Evolutionary conservation across 2,888 invertebrate species (phyloP), one percentile per base, ranked within the genome.

Genomic region (Sturmia bella): DNA sequence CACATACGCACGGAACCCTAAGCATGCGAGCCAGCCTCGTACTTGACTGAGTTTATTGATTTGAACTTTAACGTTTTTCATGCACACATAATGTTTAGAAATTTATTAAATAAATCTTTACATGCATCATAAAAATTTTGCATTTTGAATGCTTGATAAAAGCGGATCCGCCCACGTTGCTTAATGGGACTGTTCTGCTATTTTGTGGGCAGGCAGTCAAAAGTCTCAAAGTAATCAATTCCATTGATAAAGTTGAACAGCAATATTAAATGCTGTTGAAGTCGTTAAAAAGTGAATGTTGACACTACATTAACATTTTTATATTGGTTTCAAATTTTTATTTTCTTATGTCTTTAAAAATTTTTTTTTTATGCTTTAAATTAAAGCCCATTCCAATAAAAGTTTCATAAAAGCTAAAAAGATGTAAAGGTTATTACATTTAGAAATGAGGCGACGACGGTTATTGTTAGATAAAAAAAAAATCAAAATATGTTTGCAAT

Each of bases 161-260:
- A n/a, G n/a, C n/a, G n/a, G n/a, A n/a, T n/a, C n/a, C n/a, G n/a
- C n/a, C n/a, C n/a, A n/a, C n/a, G n/a, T n/a, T n/a, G n/a, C n/a
- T n/a, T n/a, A n/a, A n/a, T n/a, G n/a, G n/a, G n/a, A n/a, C n/a
- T n/a, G n/a, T n/a, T n/a, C n/a, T n/a, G n/a, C n/a, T n/a, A n/a
- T n/a, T n/a, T n/a, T n/a, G n/a, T n/a, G n/a, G n/a, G n/a, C n/a
- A n/a, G 86, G 79, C 80, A 83, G 84, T 79, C 73, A 73, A 79
- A 59, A 41, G 48, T 68, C 6, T 56, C 52, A 85, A 24, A n/a
- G n/a, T n/a, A n/a, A n/a, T n/a, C 76, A 69, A 78, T 72, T 59
- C 61, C 75, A 48, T 72, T 66, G 24, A 56, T 39, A 69, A 77
- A 78, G 61, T 79, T 75, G 75, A 75, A 68, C 83, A 83, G 57